Percentiles rank a stretch among this genome's conserved stretches.
Conservation (phyloP, 2,113 vertebrate species). For the Cebidichthys violaceus region DNA sequence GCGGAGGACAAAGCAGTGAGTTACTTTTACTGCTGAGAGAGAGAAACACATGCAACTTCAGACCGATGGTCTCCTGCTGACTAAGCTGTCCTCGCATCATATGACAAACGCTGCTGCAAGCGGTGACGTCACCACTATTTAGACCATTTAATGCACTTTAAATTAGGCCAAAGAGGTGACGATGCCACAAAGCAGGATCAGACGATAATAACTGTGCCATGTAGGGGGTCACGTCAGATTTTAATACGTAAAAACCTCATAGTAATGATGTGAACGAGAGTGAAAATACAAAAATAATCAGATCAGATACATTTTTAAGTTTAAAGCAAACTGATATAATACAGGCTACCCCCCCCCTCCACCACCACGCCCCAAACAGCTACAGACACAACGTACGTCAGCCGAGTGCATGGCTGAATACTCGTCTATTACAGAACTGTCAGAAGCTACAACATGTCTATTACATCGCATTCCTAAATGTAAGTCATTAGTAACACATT, state of each 20-base stretch:
- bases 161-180: background rate
- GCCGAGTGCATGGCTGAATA: background rate
- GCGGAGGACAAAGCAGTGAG: constrained; percentile 50
- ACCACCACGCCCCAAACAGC: background rate
- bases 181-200: background rate
- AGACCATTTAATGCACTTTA: background rate
- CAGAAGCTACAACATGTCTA: background rate
- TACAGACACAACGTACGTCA: background rate
- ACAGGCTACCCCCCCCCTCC: background rate
- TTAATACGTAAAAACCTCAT: background rate
- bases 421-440: too few relatives aligned
- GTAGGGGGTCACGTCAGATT: background rate
- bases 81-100: constrained; percentile 28
- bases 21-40: constrained; percentile 3
- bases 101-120: constrained; percentile 13
- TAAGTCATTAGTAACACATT: background rate
- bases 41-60: constrained; percentile 16
- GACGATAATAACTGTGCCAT: background rate
- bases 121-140: background rate
- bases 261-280: background rate
- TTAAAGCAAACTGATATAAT: background rate
- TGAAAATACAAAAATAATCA: background rate
- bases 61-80: constrained; percentile 15
- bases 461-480: background rate
- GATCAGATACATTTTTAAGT: background rate